Percentiles rank a stretch among this genome's conserved stretches.
Conservation (phyloP, 2,797 vertebrate genomes). For the Dallia pectoralis region DNA sequence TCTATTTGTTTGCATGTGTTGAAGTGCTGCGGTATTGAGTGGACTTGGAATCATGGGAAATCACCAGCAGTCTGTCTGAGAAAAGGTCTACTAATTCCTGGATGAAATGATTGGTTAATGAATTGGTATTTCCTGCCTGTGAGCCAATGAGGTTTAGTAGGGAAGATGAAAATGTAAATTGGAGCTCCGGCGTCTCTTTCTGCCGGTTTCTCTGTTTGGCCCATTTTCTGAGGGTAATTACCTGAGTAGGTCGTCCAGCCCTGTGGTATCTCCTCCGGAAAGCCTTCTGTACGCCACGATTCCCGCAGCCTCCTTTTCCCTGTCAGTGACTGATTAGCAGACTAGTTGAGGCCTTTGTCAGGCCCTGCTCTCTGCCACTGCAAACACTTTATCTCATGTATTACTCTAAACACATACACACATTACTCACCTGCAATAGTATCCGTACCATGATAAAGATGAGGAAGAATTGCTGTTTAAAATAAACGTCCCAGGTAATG, state of each 20-base stretch:
- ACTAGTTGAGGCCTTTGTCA: neutral
- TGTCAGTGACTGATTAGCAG: neutral
- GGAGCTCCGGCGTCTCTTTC: too few species aligned
- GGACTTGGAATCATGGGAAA: too few species aligned
- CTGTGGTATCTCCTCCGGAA: conserved; percentile 1
- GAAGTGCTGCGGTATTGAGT: too few species aligned
- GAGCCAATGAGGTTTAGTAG: conserved; percentile 10
- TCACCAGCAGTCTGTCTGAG: neutral
- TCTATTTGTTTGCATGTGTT: neutral
- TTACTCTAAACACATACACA: neutral
- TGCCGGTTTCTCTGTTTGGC: neutral
- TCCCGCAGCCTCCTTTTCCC: neutral
- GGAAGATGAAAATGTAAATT: neutral
- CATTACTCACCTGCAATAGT: too few species aligned
- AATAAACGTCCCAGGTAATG: too few species aligned
- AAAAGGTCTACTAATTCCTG: neutral
- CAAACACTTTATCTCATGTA: neutral
- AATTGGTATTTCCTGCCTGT: neutral
- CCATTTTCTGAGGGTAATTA: neutral
- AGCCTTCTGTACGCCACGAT: neutral
- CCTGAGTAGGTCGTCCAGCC: neutral
- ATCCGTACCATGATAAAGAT: too few species aligned
- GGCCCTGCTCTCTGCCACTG: neutral
- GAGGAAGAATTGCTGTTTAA: too few species aligned
- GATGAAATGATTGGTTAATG: conserved; percentile 6